Evolutionary conservation across 2,888 invertebrate genomes (phyloP).

Genomic region (Cepaea hortensis): DNA sequence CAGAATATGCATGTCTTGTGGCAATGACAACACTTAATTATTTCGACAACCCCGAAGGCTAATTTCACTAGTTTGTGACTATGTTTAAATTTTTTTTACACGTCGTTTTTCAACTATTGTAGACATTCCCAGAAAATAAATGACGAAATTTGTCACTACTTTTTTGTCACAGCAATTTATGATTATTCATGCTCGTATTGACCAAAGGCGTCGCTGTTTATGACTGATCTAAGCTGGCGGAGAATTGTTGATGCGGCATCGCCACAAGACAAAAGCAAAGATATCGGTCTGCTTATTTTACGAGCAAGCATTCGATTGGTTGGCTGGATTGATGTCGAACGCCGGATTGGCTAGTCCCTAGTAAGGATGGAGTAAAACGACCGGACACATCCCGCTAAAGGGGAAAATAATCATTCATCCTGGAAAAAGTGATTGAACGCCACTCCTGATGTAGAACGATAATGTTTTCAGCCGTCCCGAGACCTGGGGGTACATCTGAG

Average conservation of each 20-base stretch:
- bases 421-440: conserved; percentile 12
- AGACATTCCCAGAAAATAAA: no score
- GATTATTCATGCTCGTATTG: conserved; percentile 12
- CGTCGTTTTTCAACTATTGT: no score
- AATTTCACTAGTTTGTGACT: no score
- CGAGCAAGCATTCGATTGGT: neutral
- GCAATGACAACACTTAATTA: no score
- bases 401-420: neutral
- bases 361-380: neutral
- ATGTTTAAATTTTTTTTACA: no score
- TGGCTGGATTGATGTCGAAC: neutral
- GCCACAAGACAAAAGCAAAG: neutral
- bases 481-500: neutral
- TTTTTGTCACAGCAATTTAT: neutral
- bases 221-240: conserved; percentile 8
- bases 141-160: neutral
- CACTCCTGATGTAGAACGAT: neutral
- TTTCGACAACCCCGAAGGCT: no score
- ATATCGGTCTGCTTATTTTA: conserved; percentile 14
- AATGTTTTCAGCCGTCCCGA: neutral
- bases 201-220: neutral
- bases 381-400: neutral
- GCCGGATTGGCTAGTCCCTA: neutral
- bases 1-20: no score
- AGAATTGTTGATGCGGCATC: neutral